A percentile compares a stretch with the other conserved stretches of the same genome.
Evolutionary conservation across 1,140 invertebrate genomes (phyloP).

Genomic region (Drosophila suzukii): DNA sequence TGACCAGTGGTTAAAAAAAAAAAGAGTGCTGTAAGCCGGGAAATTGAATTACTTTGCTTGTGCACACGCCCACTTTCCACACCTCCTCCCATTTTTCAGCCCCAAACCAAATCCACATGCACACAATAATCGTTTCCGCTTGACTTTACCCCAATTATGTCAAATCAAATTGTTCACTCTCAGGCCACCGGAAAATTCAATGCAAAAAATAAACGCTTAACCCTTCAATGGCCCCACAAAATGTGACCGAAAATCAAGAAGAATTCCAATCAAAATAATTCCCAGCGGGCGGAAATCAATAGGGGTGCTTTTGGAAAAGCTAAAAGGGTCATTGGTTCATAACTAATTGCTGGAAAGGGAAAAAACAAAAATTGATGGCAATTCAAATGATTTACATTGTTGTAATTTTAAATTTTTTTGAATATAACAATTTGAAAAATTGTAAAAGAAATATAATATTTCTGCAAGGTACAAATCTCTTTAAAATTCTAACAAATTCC

Average conservation of each 20-base stretch:
- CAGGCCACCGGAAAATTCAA: constrained; percentile 14
- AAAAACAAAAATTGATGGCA: not conserved
- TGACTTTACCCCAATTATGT: constrained; percentile 79
- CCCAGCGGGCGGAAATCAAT: constrained; percentile 29
- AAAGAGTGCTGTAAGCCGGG: constrained; percentile 37
- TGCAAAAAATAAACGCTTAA: constrained; percentile 35
- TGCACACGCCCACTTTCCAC: constrained; percentile 36
- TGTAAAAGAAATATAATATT: not conserved
- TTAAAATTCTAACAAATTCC: too few species aligned
- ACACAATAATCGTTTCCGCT: constrained; percentile 73
- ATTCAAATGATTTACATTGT: not conserved
- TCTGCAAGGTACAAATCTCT: not conserved
- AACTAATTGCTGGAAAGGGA: constrained; percentile 49
- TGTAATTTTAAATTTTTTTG: not conserved
- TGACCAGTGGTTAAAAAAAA: constrained; percentile 53
- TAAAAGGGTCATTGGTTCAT: constrained; percentile 5
- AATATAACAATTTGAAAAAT: not conserved
- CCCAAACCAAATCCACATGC: constrained; percentile 3
- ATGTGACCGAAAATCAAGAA: constrained; percentile 53
- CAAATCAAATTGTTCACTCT: constrained; percentile 62
- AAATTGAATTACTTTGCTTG: constrained; percentile 71
- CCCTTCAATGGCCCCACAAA: constrained; percentile 48
- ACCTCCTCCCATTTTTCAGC: not conserved
- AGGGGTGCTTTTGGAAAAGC: constrained; percentile 15
- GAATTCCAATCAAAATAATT: constrained; percentile 29